Evolutionary conservation across 2,888 invertebrate species (phyloP).

Genomic region (Dicyrtomina minuta): DNA sequence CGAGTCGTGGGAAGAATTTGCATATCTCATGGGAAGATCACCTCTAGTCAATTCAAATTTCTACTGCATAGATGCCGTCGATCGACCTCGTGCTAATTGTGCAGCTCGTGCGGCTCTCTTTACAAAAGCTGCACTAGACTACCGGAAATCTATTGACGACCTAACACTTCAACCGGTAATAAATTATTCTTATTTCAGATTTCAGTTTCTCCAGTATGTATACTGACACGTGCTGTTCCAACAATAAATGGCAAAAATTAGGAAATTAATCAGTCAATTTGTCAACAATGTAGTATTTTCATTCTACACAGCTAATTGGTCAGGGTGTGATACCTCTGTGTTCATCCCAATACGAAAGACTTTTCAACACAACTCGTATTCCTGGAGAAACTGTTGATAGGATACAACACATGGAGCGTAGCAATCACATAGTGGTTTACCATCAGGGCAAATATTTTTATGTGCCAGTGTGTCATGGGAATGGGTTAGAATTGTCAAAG

Average conservation of each 20-base stretch:
- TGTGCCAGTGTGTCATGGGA: too few species aligned
- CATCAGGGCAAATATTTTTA: slow-evolving; percentile 11
- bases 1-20: slow-evolving; percentile 99
- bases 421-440: slow-evolving; percentile 59
- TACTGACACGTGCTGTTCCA: too few species aligned
- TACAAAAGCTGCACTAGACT: slow-evolving; percentile 79
- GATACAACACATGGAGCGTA: slow-evolving; percentile 82
- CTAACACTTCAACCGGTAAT: slow-evolving; percentile 93
- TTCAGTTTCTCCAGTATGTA: too few species aligned
- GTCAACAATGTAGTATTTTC: too few species aligned
- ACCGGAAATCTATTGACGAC: slow-evolving; percentile 83
- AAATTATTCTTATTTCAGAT: slow-evolving; percentile 55
- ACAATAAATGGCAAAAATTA: too few species aligned
- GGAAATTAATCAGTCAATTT: too few species aligned
- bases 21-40: slow-evolving; percentile 90
- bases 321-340: slow-evolving; percentile 92
- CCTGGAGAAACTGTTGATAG: slow-evolving; percentile 92
- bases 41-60: slow-evolving; percentile 99
- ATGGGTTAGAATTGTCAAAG: too few species aligned
- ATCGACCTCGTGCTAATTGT: slow-evolving; percentile 73
- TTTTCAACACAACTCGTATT: slow-evolving; percentile 93
- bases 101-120: slow-evolving; percentile 89
- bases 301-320: slow-evolving; percentile 74
- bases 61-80: slow-evolving; percentile 89
- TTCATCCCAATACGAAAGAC: slow-evolving; percentile 95